A percentile compares a stretch with the other conserved stretches of the same genome.
Conservation (phyloP, 2,797 vertebrate genomes). For the Serranus cabrilla region DNA sequence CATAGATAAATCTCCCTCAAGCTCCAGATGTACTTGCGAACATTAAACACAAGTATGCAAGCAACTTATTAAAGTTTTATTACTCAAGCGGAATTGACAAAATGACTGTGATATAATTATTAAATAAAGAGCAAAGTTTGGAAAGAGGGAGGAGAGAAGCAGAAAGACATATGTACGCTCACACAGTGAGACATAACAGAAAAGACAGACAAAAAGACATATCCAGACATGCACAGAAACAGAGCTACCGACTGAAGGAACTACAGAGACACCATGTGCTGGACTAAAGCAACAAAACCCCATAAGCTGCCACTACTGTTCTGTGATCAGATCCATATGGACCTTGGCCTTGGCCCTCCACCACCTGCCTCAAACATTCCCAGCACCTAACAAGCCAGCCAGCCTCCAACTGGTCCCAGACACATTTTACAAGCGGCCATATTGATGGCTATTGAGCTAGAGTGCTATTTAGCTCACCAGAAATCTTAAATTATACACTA, state of each 20-base stretch:
- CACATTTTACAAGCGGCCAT: constrained; percentile 82
- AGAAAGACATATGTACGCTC: constrained; percentile 11
- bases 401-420: constrained; percentile 78
- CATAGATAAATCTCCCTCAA: constrained; percentile 17
- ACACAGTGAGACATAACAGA: not conserved
- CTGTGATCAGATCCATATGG: constrained; percentile 88
- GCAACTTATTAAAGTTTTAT: constrained; percentile 10
- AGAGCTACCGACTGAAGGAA: constrained; percentile 56
- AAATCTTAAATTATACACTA: constrained; percentile 84
- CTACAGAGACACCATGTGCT: constrained; percentile 70
- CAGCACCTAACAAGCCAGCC: constrained; percentile 79
- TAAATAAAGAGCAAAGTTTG: constrained; percentile 6
- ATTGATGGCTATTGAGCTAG: constrained; percentile 84
- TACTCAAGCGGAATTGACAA: constrained; percentile 14
- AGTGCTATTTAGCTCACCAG: constrained; percentile 83
- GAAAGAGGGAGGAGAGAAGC: constrained; percentile 3
- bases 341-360: constrained; percentile 77
- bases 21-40: constrained; percentile 36
- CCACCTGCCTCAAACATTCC: constrained; percentile 81
- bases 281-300: constrained; percentile 70
- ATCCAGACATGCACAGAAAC: constrained; percentile 34
- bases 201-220: constrained; percentile 17
- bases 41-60: constrained; percentile 27
- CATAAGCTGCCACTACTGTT: constrained; percentile 87
- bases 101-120: constrained; percentile 1